Percentiles rank a stretch among this genome's conserved stretches.
These are phyloP conservation scores for Aporrectodea caliginosa DNA, from an alignment of 1,140 invertebrate species.

Conservation along the genomic window DNA sequence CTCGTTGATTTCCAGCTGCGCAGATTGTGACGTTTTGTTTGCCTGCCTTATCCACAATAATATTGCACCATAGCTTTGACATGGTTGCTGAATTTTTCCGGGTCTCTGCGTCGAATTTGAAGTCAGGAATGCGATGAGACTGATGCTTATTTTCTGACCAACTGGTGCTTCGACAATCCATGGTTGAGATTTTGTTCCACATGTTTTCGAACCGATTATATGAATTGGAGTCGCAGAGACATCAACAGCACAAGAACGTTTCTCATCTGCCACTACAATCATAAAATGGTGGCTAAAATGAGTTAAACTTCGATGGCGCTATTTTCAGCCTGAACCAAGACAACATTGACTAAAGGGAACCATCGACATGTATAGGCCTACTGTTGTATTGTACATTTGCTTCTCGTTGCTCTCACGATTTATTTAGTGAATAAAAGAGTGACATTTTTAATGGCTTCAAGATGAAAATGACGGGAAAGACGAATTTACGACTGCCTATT, in stretches of 20 bases:
- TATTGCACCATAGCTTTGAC: not conserved
- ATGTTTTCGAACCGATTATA: not conserved
- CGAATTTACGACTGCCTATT: no score
- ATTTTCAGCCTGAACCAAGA: no score
- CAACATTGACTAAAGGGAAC: no score
- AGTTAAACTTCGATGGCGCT: no score
- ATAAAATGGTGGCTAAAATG: not conserved
- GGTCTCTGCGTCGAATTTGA: no score
- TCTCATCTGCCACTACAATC: not conserved
- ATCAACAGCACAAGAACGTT: not conserved
- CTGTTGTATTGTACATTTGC: no score
- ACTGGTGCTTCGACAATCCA: not conserved
- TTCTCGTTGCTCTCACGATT: no score
- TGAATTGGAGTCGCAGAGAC: not conserved
- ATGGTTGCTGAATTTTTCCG: not conserved
- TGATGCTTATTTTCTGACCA: not conserved
- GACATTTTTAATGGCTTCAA: no score
- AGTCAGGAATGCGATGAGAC: not conserved
- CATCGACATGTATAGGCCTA: no score
- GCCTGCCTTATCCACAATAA: not conserved
- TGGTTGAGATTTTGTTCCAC: not conserved
- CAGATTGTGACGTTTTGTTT: not conserved
- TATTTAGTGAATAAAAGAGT: no score
- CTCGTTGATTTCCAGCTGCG: not conserved
- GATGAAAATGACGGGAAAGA: no score